phyloP scores from a whole-genome alignment of 2,888 invertebrate species.

The Cacoxenus indagator region DNA sequence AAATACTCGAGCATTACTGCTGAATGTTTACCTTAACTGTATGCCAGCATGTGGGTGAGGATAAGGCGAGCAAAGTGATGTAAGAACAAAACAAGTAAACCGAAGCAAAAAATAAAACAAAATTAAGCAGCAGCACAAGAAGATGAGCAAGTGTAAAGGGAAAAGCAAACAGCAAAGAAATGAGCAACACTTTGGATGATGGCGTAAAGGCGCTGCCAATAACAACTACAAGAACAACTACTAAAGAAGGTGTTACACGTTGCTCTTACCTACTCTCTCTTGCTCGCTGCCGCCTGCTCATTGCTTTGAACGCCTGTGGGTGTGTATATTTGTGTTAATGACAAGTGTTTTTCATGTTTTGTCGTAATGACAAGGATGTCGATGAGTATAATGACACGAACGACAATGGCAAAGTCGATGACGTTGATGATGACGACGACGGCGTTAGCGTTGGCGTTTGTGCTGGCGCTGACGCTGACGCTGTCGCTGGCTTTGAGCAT shows the following conservation, averaged over 20 bases:
- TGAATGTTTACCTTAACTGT: not conserved
- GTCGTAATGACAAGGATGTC: slow-evolving; percentile 61
- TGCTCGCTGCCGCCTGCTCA: not conserved
- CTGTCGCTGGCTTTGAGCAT: not conserved
- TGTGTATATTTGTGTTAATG: slow-evolving; percentile 54
- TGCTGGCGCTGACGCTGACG: not conserved
- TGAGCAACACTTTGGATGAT: not conserved
- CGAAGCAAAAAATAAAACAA: not conserved
- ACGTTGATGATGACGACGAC: not conserved
- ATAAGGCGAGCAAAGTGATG: not conserved
- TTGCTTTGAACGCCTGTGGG: slow-evolving; percentile 10
- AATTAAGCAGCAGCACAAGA: not conserved
- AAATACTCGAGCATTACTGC: not conserved
- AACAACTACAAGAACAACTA: not conserved
- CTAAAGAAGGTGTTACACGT: slow-evolving; percentile 36
- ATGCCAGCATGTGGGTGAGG: not conserved
- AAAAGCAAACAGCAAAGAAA: not conserved
- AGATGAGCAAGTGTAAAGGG: not conserved
- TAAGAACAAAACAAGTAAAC: not conserved
- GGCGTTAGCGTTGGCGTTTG: not conserved
- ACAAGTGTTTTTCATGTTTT: slow-evolving; percentile 54
- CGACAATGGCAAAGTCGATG: not conserved
- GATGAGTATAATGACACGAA: slow-evolving; percentile 58
- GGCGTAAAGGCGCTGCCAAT: not conserved
- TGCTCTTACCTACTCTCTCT: not conserved